Evolutionary conservation across 2,113 vertebrate species (phyloP).

Genomic region (Cebus imitator): DNA sequence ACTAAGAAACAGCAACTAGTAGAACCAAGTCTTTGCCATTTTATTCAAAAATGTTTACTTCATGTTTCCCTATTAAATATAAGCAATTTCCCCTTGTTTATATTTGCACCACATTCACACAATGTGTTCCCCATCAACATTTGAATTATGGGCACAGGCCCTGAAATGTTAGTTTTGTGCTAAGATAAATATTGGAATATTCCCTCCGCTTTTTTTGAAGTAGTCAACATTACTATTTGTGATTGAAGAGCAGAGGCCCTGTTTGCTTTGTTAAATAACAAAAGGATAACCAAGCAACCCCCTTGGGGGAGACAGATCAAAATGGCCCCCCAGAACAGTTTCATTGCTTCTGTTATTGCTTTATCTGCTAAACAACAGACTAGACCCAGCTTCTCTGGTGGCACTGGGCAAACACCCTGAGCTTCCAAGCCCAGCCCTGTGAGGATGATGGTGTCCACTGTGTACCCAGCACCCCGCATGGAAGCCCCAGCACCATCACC

Average conservation of each 20-base stretch:
- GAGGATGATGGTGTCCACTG: not conserved
- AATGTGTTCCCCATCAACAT: constrained; percentile 86
- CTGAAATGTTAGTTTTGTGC: constrained; percentile 83
- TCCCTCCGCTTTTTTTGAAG: constrained; percentile 83
- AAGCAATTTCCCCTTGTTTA: constrained; percentile 85
- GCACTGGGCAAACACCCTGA: not conserved
- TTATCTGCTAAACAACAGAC: constrained; percentile 70
- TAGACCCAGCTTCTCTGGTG: not conserved
- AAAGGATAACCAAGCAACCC: constrained; percentile 67
- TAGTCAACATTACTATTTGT: constrained; percentile 76
- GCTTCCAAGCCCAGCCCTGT: not conserved
- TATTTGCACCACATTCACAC: constrained; percentile 80
- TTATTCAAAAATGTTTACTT: constrained; percentile 85
- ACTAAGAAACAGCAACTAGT: constrained; percentile 54
- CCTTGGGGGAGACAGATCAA: not conserved
- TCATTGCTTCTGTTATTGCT: constrained; percentile 47
- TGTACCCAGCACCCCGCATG: not conserved
- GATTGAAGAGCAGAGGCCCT: constrained; percentile 74
- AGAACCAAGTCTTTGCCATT: constrained; percentile 70
- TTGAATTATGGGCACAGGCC: constrained; percentile 75
- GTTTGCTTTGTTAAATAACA: constrained; percentile 73
- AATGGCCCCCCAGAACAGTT: constrained; percentile 50
- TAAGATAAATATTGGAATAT: constrained; percentile 83
- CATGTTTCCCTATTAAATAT: constrained; percentile 82
- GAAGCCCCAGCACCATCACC: not conserved